phyloP scores from a whole-genome alignment of 2,113 vertebrate genomes.

The Pluvianellus socialis region DNA sequence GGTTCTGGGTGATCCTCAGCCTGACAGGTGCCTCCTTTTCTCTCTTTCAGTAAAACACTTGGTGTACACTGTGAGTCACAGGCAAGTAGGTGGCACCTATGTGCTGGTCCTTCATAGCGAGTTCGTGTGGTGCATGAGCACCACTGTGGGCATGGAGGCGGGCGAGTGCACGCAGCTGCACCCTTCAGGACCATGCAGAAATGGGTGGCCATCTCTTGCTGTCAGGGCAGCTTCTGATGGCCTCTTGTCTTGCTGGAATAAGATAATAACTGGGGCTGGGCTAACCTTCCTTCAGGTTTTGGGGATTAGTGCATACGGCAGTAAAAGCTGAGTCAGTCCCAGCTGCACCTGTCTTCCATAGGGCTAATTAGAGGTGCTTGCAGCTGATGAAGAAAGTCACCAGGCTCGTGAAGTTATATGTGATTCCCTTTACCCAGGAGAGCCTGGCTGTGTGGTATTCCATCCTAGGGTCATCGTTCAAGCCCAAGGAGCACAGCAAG shows the following conservation, averaged over 20 bases:
- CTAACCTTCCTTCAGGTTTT: not conserved
- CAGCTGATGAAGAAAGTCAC: not conserved
- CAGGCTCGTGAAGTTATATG: not conserved
- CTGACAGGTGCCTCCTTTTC: no score
- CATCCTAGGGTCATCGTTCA: accelerated
- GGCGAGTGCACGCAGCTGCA: not conserved
- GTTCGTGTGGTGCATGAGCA: accelerated
- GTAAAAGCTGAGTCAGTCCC: not conserved
- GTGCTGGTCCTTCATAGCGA: accelerated
- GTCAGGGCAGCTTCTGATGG: not conserved
- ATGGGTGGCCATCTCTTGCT: accelerated
- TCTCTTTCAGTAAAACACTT: not conserved
- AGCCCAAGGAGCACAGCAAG: not conserved
- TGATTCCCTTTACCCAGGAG: not conserved
- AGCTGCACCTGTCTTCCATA: not conserved
- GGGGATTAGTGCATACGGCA: not conserved
- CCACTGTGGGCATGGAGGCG: no score
- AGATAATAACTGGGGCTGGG: not conserved
- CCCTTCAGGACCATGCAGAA: not conserved
- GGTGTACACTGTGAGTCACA: accelerated
- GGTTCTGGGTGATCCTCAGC: not conserved
- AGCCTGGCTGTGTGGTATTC: not conserved
- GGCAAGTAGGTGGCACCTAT: not conserved
- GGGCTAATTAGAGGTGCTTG: not conserved
- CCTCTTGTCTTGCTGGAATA: not conserved